Conservation (phyloP, 2,113 vertebrate genomes). For the Pseudois nayaur region DNA sequence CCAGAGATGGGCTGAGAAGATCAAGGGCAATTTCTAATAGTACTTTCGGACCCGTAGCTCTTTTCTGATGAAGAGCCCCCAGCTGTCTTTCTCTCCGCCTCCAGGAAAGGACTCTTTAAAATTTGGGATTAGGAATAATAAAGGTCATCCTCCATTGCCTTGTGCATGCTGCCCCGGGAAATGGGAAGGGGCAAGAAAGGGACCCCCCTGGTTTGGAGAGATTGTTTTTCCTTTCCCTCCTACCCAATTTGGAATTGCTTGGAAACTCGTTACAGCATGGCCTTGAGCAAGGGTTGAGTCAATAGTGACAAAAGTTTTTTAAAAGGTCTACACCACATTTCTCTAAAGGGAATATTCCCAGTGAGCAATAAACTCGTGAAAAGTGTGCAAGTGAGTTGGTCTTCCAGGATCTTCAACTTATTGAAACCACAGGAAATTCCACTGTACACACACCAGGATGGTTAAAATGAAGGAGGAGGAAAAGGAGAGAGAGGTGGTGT, state of each 20-base stretch:
- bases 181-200: neutral
- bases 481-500: neutral
- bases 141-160: neutral
- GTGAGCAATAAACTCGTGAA: no score
- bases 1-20: rapidly evolving
- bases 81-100: neutral
- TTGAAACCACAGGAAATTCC: neutral
- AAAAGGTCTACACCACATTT: no score
- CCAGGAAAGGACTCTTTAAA: neutral
- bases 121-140: neutral
- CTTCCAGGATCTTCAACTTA: neutral
- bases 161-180: neutral
- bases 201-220: neutral
- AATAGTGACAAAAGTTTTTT: neutral
- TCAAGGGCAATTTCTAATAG: neutral
- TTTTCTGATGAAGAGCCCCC: neutral
- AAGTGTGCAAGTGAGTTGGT: no score
- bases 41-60: neutral
- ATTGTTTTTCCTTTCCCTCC: neutral
- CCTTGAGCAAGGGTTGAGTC: neutral
- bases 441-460: neutral
- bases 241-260: neutral
- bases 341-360: no score
- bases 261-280: neutral
- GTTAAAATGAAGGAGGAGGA: neutral